These are phyloP conservation scores for Boloria euphrosyne DNA, from an alignment of 2,888 invertebrate genomes.

Conservation along the genomic window DNA sequence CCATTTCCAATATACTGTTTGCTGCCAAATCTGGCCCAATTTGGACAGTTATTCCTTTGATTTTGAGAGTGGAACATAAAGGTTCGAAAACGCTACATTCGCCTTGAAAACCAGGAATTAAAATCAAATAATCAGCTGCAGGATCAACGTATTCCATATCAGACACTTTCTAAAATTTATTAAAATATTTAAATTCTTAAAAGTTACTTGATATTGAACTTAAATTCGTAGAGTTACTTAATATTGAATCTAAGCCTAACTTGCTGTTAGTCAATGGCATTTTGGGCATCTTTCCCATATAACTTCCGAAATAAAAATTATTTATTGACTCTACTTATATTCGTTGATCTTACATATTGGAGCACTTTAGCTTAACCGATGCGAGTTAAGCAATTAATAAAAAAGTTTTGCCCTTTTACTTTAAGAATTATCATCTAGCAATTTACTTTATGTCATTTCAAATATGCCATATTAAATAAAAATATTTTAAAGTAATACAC, in stretches of 20 bases:
- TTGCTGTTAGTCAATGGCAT: no score
- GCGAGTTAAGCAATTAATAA: no score
- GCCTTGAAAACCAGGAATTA: conserved; percentile 8
- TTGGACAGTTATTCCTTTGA: conserved; percentile 12
- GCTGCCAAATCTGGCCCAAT: conserved; percentile 1
- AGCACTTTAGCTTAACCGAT: no score
- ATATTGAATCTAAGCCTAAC: no score
- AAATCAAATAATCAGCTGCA: conserved; percentile 5
- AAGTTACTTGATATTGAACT: no score
- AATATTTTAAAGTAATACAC: background rate
- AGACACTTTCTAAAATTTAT: conserved; percentile 2
- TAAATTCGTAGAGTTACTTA: no score
- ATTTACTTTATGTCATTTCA: background rate
- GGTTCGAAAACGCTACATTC: background rate
- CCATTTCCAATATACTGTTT: conserved; percentile 11
- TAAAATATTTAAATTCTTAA: background rate
- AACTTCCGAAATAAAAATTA: no score
- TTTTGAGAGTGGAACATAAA: conserved; percentile 6
- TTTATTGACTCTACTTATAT: no score
- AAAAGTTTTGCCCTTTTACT: no score
- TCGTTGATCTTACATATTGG: no score
- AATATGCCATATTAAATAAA: background rate
- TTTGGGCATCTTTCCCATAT: no score
- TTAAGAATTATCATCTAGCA: no score
- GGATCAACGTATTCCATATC: conserved; percentile 12